Evolutionary conservation across 2,797 vertebrate genomes (phyloP).

Genomic region (Sebastes elongatus): DNA sequence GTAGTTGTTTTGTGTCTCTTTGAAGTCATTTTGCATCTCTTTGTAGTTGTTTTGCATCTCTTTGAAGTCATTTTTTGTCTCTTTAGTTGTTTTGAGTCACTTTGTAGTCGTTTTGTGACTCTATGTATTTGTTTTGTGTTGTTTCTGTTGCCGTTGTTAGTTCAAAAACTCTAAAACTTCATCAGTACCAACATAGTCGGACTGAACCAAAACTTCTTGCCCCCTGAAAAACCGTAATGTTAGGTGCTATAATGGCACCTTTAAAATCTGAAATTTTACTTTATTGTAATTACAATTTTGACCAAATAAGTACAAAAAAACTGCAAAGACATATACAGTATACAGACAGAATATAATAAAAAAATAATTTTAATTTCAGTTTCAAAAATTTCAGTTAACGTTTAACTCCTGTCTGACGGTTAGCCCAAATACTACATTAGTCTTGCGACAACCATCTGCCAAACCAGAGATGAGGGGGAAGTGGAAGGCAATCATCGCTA

Average conservation of each 20-base stretch:
- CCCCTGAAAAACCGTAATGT: too few relatives aligned
- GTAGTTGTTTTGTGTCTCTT: neutral
- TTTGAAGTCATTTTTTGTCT: neutral
- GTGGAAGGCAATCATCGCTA: slow-evolving; percentile 73
- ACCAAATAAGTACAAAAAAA: neutral
- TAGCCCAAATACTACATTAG: slow-evolving; percentile 44
- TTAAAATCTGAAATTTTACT: neutral
- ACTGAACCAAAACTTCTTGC: neutral
- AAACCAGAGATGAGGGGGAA: slow-evolving; percentile 44
- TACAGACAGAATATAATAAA: neutral
- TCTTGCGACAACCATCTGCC: slow-evolving; percentile 57
- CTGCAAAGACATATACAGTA: neutral
- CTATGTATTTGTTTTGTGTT: neutral
- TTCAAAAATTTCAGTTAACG: neutral
- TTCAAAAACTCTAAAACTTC: neutral
- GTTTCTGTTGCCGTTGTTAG: neutral
- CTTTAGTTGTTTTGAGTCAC: too few relatives aligned
- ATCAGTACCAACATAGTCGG: neutral
- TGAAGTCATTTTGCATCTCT: too few relatives aligned
- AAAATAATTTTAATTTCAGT: neutral
- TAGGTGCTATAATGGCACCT: neutral
- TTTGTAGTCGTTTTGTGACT: too few relatives aligned
- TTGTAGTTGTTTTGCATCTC: neutral
- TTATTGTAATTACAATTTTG: neutral
- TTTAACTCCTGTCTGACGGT: slow-evolving; percentile 26